A percentile compares a stretch with the other conserved stretches of the same genome.
These are phyloP conservation scores for Hemicordylus capensis DNA, from an alignment of 2,113 vertebrate genomes.

Conservation along the genomic window DNA sequence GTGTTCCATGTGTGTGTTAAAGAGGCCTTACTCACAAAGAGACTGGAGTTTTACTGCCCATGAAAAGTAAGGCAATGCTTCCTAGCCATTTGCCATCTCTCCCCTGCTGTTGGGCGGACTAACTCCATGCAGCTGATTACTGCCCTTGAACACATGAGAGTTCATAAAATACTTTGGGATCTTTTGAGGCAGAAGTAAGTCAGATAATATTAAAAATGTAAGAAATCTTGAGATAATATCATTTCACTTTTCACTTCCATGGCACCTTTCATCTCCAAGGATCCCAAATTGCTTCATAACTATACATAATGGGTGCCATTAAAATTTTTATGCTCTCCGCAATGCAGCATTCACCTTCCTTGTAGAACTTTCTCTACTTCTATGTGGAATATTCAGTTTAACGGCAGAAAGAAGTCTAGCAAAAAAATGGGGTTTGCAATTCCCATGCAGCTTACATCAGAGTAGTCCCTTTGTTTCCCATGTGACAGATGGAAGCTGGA, in stretches of 20 bases:
- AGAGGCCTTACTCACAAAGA: background rate
- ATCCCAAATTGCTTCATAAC: conserved; percentile 31
- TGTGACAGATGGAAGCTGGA: background rate
- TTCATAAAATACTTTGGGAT: conserved; percentile 20
- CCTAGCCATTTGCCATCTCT: background rate
- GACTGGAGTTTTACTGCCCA: background rate
- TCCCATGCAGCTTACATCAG: background rate
- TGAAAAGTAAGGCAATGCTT: background rate
- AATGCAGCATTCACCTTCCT: conserved; percentile 34
- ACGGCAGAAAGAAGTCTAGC: background rate
- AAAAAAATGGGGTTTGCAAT: background rate
- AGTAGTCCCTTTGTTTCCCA: background rate
- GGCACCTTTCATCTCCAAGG: conserved; percentile 24
- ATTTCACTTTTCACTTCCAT: background rate
- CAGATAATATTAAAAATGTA: conserved; percentile 3
- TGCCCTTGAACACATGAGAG: conserved; percentile 10
- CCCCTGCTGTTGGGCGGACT: background rate
- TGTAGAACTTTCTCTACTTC: conserved; percentile 14
- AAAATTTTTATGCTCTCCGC: background rate
- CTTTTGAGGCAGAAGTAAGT: conserved; percentile 20
- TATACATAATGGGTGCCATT: conserved; percentile 11
- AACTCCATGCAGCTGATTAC: background rate
- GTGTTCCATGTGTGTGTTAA: background rate
- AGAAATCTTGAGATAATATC: conserved; percentile 31
- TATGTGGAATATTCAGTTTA: conserved; percentile 23